phyloP scores from a whole-genome alignment of 2,888 invertebrate species.

The Caenorhabditis japonica region DNA sequence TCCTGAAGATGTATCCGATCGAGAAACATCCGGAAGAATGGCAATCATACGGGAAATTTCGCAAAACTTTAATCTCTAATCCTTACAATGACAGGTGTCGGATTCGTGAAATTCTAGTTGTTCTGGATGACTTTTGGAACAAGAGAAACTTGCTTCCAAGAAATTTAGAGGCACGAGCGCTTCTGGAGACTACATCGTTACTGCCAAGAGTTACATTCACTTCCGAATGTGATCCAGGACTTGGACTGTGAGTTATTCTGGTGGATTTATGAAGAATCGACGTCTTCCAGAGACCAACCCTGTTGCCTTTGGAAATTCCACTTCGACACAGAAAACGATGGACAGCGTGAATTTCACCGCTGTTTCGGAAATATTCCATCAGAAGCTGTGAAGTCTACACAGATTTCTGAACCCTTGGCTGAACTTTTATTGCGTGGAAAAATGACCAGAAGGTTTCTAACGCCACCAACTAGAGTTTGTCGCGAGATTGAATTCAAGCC shows the following conservation, averaged over 20 bases:
- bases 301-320: slow-evolving; percentile 41
- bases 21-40: not conserved
- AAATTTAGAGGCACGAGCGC: not conserved
- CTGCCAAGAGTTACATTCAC: slow-evolving; percentile 7
- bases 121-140: slow-evolving; percentile 26
- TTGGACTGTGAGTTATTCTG: slow-evolving; percentile 25
- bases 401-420: slow-evolving; percentile 6
- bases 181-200: slow-evolving; percentile 5
- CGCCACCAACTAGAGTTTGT: slow-evolving; percentile 15
- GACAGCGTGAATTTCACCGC: slow-evolving; percentile 4
- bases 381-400: slow-evolving; percentile 7
- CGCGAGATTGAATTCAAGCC: slow-evolving; percentile 17
- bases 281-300: slow-evolving; percentile 33
- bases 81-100: slow-evolving; percentile 11
- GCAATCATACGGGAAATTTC: not conserved
- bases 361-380: slow-evolving; percentile 22
- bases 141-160: slow-evolving; percentile 22
- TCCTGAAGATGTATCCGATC: slow-evolving; percentile 4
- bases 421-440: slow-evolving; percentile 15
- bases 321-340: not conserved
- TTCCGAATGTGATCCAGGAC: slow-evolving; percentile 8
- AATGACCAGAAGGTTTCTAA: slow-evolving; percentile 27
- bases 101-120: slow-evolving; percentile 13
- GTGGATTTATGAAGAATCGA: too few species aligned
- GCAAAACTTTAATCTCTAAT: not conserved